phyloP scores from a whole-genome alignment of 2,113 vertebrate genomes.

The Ovibos moschatus region DNA sequence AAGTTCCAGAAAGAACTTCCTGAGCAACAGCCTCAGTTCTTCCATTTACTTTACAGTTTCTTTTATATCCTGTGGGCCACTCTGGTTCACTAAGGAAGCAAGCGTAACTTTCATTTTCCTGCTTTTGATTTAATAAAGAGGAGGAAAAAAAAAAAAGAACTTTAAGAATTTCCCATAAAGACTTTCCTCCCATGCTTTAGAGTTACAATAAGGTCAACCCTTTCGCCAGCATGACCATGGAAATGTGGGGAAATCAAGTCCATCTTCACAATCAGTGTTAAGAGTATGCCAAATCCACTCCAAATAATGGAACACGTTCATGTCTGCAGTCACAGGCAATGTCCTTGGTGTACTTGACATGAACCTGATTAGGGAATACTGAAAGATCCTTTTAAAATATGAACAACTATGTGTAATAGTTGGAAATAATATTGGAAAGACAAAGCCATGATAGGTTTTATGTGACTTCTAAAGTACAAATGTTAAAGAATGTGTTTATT shows the following conservation, averaged over 20 bases:
- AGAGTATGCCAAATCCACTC: background rate
- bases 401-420: background rate
- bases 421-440: background rate
- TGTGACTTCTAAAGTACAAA: background rate
- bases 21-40: background rate
- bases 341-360: background rate
- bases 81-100: background rate
- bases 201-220: background rate
- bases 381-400: background rate
- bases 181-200: background rate
- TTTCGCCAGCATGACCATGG: background rate
- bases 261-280: background rate
- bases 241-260: background rate
- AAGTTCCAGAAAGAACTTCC: background rate
- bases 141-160: background rate
- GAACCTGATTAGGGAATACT: background rate
- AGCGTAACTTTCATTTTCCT: background rate
- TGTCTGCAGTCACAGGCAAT: background rate
- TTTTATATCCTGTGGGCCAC: background rate
- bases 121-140: background rate
- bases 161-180: background rate
- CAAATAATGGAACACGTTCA: background rate
- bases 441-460: background rate
- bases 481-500: background rate
- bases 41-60: background rate